Base-by-base conservation (phyloP, 2,888 invertebrate genomes). In the Margaritifera margaritifera region DNA sequence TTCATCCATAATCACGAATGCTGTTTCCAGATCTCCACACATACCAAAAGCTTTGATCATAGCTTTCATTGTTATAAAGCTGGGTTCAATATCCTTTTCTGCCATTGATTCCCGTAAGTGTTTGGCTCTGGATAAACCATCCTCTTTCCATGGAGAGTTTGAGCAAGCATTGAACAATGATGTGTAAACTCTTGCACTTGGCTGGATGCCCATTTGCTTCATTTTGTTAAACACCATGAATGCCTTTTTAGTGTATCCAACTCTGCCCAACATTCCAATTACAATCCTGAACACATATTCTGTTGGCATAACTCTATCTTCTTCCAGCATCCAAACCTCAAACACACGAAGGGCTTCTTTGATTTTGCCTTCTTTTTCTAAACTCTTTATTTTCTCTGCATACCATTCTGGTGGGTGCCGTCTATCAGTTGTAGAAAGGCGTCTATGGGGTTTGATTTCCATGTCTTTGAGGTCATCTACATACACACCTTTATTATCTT, bases 31-130 rank as follows among this genome's bases (percentile, higher is more conserved):
- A 87, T 96, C 94, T 0, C 95, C 94, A 90, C 95, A 94, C 71
- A 94, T 92, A 0, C 96, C 96, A 91, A 95, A 98, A 1, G 96
- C 95, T 91, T 96, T 97, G 52, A 97, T 95, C 94, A 97, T 95
- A 4, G 94, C 93, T 91, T 96, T 94, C 85, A 95, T 97, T 85
- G 94, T 95, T 11, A 93, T 93, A 1, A 93, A 88, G 87, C 95
- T 96, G 4, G 95, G 93, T 22, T 77, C 50, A 75, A 92, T 73
- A 76, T 92, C 92, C 82, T 94, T 94, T 80, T 94, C 93, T 62
- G 92, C 88, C 92, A 97, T 94, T 5, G 93, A 90, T 69, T 93
- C 90, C 66, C 93, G 91, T 63, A 98, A 90, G 72, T 92, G 90
- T 27, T 90, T 91, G 0, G 96, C 94, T 86, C 93, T 92, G 64